phyloP scores from a whole-genome alignment of 2,888 invertebrate species.

The Pseudanteris insignis region DNA sequence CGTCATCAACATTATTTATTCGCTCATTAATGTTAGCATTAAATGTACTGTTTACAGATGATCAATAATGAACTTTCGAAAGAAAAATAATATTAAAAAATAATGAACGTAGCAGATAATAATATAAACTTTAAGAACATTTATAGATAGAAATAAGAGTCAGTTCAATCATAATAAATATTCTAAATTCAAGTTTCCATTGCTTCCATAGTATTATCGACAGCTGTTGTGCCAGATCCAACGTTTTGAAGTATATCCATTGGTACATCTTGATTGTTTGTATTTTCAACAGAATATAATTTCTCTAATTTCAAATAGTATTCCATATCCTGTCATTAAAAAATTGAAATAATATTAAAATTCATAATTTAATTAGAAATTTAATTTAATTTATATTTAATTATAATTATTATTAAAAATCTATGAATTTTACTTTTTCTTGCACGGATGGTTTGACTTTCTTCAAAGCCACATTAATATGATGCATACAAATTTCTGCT shows the following conservation, averaged over 20 bases:
- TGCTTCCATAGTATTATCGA: constrained; percentile 57
- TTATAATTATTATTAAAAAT: no score
- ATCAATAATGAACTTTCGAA: no score
- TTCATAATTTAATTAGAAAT: no score
- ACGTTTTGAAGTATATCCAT: constrained; percentile 65
- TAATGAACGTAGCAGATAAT: no score
- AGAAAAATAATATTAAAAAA: no score
- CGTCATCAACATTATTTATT: no score
- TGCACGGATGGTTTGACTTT: constrained; percentile 90
- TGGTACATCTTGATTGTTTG: constrained; percentile 69
- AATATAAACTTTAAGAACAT: no score
- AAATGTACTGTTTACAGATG: no score
- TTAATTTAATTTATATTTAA: no score
- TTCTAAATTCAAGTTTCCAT: constrained; percentile 56
- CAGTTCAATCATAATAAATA: neutral
- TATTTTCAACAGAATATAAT: constrained; percentile 71
- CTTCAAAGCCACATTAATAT: constrained; percentile 80
- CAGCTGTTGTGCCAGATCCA: constrained; percentile 50
- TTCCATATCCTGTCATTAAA: constrained; percentile 70
- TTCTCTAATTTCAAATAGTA: constrained; percentile 63
- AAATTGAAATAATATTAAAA: no score
- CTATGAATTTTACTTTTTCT: constrained; percentile 69
- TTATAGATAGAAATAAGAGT: no score
- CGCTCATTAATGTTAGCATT: no score
- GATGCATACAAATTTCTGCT: constrained; percentile 71